phyloP scores from a whole-genome alignment of 2,797 vertebrate genomes.

The Danio aesculapii region DNA sequence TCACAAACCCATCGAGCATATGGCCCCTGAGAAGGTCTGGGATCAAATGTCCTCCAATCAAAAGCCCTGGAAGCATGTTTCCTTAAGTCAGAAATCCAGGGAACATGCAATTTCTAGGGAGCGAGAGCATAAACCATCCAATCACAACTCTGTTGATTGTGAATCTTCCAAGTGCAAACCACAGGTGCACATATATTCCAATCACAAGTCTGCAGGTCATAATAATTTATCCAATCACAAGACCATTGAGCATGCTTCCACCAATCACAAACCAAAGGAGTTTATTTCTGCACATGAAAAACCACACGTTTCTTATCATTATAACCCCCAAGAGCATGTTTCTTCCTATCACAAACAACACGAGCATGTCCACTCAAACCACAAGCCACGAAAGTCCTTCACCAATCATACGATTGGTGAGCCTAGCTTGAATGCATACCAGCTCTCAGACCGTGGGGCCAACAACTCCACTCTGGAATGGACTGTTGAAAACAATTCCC shows the following conservation, averaged over 20 bases:
- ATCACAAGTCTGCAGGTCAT: conserved; percentile 82
- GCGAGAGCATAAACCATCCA: conserved; percentile 78
- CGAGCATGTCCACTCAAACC: conserved; percentile 77
- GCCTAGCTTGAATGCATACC: conserved; percentile 75
- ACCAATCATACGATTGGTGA: conserved; percentile 77
- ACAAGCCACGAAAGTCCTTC: conserved; percentile 79
- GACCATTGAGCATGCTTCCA: conserved; percentile 76
- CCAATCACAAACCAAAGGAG: conserved; percentile 84
- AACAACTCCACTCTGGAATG: conserved; percentile 82
- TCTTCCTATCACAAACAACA: conserved; percentile 65
- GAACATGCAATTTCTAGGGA: conserved; percentile 88
- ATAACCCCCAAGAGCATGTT: conserved; percentile 76
- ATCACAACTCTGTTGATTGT: conserved; percentile 79
- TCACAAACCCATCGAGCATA: conserved; percentile 85
- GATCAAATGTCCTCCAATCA: conserved; percentile 76
- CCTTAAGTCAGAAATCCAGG: conserved; percentile 79
- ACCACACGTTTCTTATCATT: conserved; percentile 74
- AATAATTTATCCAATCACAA: conserved; percentile 80
- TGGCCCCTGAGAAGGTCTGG: conserved; percentile 82
- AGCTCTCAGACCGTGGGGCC: conserved; percentile 62
- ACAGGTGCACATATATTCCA: conserved; percentile 79
- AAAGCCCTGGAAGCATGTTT: conserved; percentile 76
- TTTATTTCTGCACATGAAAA: conserved; percentile 86
- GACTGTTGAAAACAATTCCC: conserved; percentile 81
- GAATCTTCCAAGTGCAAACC: conserved; percentile 80